phyloP scores from a whole-genome alignment of 2,888 invertebrate genomes.

The Fragum sueziense region DNA sequence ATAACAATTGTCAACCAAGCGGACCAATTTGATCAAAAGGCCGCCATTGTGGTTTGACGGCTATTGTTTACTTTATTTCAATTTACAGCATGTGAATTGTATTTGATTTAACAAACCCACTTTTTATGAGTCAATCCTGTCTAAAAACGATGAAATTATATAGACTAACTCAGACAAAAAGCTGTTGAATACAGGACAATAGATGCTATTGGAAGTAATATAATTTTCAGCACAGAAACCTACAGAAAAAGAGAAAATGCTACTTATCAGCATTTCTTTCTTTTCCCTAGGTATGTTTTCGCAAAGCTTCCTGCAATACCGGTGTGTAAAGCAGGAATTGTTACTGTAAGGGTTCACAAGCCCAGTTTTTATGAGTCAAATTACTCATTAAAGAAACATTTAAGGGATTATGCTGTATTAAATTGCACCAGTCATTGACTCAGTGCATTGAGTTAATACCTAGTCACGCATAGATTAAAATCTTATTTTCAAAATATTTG shows the following conservation, averaged over 20 bases:
- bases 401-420: neutral
- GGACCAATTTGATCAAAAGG: neutral
- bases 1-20: neutral
- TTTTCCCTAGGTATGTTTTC: no score
- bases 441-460: neutral
- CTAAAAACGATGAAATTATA: no score
- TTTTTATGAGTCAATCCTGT: neutral
- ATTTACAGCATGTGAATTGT: neutral
- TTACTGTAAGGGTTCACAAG: no score
- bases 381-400: slow-evolving; percentile 1
- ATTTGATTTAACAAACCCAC: neutral
- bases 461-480: neutral
- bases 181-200: no score
- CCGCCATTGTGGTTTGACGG: neutral
- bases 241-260: no score
- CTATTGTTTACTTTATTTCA: slow-evolving; percentile 9
- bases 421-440: neutral
- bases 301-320: no score
- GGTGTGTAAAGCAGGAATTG: no score
- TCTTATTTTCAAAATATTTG: no score
- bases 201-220: no score
- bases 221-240: no score
- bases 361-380: neutral
- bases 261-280: no score
- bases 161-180: no score